phyloP scores from a whole-genome alignment of 2,888 invertebrate genomes.

The Eustalomyia histrio region DNA sequence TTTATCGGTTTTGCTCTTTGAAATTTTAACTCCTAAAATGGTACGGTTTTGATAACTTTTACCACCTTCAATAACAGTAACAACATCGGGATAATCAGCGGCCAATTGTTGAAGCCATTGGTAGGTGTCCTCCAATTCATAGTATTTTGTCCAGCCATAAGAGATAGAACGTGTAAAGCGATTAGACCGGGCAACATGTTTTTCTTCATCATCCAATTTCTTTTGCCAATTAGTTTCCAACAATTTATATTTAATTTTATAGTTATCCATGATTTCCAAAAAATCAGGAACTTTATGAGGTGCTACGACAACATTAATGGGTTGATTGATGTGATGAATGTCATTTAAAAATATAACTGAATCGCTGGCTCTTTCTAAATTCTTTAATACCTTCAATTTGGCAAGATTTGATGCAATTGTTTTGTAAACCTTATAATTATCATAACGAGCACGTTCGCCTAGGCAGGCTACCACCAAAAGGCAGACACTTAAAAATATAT shows the following conservation, averaged over 20 bases:
- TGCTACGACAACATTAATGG: slow-evolving; percentile 80
- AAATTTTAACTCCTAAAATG: slow-evolving; percentile 82
- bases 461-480: slow-evolving; percentile 64
- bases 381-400: slow-evolving; percentile 80
- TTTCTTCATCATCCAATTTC: slow-evolving; percentile 70
- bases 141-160: slow-evolving; percentile 75
- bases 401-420: slow-evolving; percentile 80
- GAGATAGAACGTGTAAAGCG: background rate
- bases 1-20: slow-evolving; percentile 74
- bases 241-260: slow-evolving; percentile 80
- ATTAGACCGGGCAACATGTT: slow-evolving; percentile 66
- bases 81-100: slow-evolving; percentile 79
- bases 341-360: slow-evolving; percentile 80
- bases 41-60: slow-evolving; percentile 82
- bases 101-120: slow-evolving; percentile 81
- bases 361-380: slow-evolving; percentile 78
- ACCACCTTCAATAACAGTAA: slow-evolving; percentile 81
- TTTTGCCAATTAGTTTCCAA: slow-evolving; percentile 78
- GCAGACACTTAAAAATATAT: slow-evolving; percentile 67
- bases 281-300: slow-evolving; percentile 76
- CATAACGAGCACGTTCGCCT: slow-evolving; percentile 78
- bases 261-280: slow-evolving; percentile 68
- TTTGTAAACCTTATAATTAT: slow-evolving; percentile 83
- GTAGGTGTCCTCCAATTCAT: slow-evolving; percentile 80
- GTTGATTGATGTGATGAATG: slow-evolving; percentile 78